Conservation (phyloP, 2,113 vertebrate genomes). For the Sitta europaea region DNA sequence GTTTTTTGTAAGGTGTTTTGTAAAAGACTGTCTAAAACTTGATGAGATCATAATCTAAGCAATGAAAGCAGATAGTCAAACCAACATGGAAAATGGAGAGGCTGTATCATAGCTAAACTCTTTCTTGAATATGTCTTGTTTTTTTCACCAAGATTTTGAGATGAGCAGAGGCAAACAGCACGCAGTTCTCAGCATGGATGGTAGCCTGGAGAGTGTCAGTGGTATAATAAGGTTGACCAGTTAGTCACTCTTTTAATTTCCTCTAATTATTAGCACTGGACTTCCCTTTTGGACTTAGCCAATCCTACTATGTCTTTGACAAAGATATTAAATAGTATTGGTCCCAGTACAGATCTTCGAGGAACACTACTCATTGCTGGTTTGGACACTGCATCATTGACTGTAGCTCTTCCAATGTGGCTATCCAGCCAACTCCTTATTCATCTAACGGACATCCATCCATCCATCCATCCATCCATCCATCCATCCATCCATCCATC, state of each 20-base stretch:
- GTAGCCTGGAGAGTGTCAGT: neutral
- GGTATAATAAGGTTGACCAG: neutral
- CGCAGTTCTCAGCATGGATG: rapidly evolving
- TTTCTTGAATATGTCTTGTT: neutral
- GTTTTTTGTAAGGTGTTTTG: neutral
- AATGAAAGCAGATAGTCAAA: neutral
- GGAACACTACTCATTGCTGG: neutral
- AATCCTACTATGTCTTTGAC: neutral
- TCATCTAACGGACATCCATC: neutral
- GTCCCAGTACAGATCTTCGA: neutral
- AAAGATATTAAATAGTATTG: neutral
- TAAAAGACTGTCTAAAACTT: neutral
- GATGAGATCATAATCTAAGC: neutral
- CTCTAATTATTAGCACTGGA: neutral
- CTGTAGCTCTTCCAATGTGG: neutral
- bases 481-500: too few species aligned
- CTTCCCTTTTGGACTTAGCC: neutral
- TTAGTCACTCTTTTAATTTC: neutral
- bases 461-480: too few species aligned
- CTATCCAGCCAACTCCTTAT: neutral
- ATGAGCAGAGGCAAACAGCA: neutral
- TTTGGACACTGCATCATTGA: neutral
- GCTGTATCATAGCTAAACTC: neutral
- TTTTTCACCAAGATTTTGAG: neutral
- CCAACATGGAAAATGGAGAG: neutral